Conservation (phyloP, 1,140 invertebrate genomes). For the Brachionus koreanus region DNA sequence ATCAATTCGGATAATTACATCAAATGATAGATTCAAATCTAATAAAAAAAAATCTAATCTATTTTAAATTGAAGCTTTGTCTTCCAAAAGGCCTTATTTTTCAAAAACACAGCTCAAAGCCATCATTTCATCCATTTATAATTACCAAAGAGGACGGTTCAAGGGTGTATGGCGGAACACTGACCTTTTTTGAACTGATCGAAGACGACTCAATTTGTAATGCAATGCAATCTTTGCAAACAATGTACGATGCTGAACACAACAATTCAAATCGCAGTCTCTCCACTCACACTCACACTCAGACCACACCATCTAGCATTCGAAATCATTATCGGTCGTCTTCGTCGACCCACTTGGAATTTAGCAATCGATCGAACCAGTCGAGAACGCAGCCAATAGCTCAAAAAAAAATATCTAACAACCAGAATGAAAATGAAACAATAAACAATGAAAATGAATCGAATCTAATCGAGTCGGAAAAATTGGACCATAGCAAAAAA, state of each 20-base stretch:
- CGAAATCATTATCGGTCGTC: constrained; percentile 46
- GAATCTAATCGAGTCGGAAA: neutral
- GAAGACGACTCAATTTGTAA: constrained; percentile 81
- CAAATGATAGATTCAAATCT: too few species aligned
- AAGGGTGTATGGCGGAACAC: constrained; percentile 83
- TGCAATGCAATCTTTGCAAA: constrained; percentile 87
- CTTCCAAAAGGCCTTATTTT: constrained; percentile 87
- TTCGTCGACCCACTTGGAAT: constrained; percentile 60
- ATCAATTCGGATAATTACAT: too few species aligned
- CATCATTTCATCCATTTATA: constrained; percentile 91
- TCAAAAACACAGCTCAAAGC: constrained; percentile 59
- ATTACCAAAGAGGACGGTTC: constrained; percentile 93
- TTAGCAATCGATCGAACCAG: constrained; percentile 56
- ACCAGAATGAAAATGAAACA: neutral
- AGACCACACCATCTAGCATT: constrained; percentile 84
- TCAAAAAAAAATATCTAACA: too few species aligned
- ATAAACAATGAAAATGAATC: neutral
- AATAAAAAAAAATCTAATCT: constrained; percentile 29
- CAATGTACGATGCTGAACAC: constrained; percentile 50
- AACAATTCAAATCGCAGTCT: neutral
- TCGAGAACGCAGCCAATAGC: neutral
- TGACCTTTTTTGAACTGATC: constrained; percentile 92
- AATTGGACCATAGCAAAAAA: neutral
- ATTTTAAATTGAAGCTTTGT: constrained; percentile 70
- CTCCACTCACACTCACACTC: constrained; percentile 73